Evolutionary conservation across 1,140 invertebrate species (phyloP).

Genomic region (Phthorimaea operculella): DNA sequence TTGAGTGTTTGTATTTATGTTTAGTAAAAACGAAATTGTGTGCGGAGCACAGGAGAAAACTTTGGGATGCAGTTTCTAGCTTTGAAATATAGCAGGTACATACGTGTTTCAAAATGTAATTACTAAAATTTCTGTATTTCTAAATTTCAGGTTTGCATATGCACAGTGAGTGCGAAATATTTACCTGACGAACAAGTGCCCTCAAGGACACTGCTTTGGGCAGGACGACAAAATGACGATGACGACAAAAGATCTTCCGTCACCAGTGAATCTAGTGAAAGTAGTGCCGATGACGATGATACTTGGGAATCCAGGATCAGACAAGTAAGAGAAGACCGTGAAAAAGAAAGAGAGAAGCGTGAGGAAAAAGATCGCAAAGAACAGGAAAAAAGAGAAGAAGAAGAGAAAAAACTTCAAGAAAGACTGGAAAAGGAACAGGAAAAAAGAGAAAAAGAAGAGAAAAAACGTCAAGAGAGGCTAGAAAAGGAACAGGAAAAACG

Average conservation of each 20-base stretch:
- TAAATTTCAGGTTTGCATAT: slow-evolving; percentile 41
- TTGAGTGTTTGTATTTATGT: too few relatives aligned
- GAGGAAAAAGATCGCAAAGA: slow-evolving; percentile 12
- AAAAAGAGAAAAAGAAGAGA: slow-evolving; percentile 5
- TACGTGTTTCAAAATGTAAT: too few relatives aligned
- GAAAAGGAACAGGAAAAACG: background rate
- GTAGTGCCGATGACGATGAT: slow-evolving; percentile 20
- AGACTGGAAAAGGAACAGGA: slow-evolving; percentile 6
- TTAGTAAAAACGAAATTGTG: too few relatives aligned
- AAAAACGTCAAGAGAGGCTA: slow-evolving; percentile 8
- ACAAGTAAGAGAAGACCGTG: slow-evolving; percentile 9
- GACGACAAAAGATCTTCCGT: background rate
- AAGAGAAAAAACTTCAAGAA: slow-evolving; percentile 8
- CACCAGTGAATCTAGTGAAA: slow-evolving; percentile 26
- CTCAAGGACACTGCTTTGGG: slow-evolving; percentile 20
- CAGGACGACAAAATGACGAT: slow-evolving; percentile 9
- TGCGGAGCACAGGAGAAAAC: too few relatives aligned
- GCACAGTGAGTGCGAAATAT: slow-evolving; percentile 47
- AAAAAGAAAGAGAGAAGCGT: background rate
- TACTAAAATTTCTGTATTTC: slow-evolving; percentile 7
- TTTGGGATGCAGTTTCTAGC: too few relatives aligned
- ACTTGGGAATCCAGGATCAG: slow-evolving; percentile 14
- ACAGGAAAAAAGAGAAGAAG: slow-evolving; percentile 10
- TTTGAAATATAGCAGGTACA: too few relatives aligned
- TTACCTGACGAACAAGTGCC: slow-evolving; percentile 35